Base-by-base conservation (phyloP, 2,113 vertebrate genomes). In the Cottus gobio region DNA sequence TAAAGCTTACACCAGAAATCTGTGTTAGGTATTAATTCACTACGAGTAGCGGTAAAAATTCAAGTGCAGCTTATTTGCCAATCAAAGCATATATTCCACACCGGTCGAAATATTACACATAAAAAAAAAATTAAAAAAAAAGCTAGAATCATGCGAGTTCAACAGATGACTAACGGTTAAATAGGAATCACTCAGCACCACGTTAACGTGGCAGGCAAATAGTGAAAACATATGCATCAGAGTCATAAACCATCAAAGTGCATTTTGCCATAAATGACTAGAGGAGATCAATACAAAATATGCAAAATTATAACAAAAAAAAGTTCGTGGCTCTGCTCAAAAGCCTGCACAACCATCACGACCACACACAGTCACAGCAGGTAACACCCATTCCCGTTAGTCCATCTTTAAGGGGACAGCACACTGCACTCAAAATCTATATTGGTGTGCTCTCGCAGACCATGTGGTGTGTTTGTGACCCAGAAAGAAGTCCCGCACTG, bases 101-200 rank as follows among this genome's bases (percentile, higher is more conserved):
- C 18, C 4, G 4, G 10, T 56, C 5, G 48, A 28, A 69, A 39
- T 15, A 39, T 20, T 20, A 67, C 28, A 57, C 24, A n/a, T n/a
- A n/a, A n/a, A n/a, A n/a, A n/a, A n/a, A n/a, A n/a, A n/a, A n/a
- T n/a, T n/a, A n/a, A 20, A 57, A 50, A 65, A 20, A 4, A 8
- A 11, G 8, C 34, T 8, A 28, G 28, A 67, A 77, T 70, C 71
- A 84, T 83, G 76, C 67, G 77, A 57, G 63, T 60, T 56, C 36
- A 79, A 77, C 34, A 24, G 42, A 54, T 44, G 34, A 56, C 71
- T 61, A 22, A 58, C 5, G 20, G 48, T 20, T 9, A 44, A 62
- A 39, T 63, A 15, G 71, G 48, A 68, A 34, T 74, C 37, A 82
- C 56, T 37, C 37, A 48, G 26, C 39, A 80, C 54, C 26, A 68